Percentiles rank a stretch among this genome's conserved stretches.
These are phyloP conservation scores for Cydia splendana DNA, from an alignment of 1,140 invertebrate species.

Conservation along the genomic window DNA sequence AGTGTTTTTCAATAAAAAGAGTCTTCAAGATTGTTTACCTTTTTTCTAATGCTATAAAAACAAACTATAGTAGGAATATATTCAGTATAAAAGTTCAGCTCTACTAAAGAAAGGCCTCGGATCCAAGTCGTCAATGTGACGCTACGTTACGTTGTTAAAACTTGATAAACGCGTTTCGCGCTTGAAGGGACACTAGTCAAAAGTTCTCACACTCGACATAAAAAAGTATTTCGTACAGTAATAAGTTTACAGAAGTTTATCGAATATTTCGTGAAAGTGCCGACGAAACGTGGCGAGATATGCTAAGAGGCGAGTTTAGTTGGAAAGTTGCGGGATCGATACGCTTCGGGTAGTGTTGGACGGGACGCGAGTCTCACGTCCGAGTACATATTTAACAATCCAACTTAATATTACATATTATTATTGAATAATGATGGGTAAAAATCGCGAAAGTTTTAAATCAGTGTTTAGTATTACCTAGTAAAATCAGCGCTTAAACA, in stretches of 20 bases:
- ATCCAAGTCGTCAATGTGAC: neutral
- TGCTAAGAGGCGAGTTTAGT: slow-evolving; percentile 13
- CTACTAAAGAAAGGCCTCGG: too few relatives aligned
- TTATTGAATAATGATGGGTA: too few relatives aligned
- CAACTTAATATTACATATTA: too few relatives aligned
- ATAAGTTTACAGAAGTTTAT: slow-evolving; percentile 22
- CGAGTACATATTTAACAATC: too few relatives aligned
- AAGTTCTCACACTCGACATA: neutral
- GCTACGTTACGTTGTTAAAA: slow-evolving; percentile 8
- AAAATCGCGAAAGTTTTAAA: too few relatives aligned
- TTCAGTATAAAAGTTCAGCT: too few relatives aligned
- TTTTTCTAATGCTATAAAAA: too few relatives aligned
- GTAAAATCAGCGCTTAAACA: too few relatives aligned
- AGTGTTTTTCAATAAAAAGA: too few relatives aligned
- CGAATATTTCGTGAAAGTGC: neutral
- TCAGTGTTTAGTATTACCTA: too few relatives aligned
- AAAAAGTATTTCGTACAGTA: slow-evolving; percentile 19
- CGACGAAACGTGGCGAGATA: slow-evolving; percentile 5
- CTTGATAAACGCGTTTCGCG: neutral
- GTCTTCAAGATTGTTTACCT: too few relatives aligned
- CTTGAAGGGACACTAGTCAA: neutral
- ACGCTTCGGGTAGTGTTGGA: neutral
- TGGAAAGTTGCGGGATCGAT: slow-evolving; percentile 5
- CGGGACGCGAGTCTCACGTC: neutral
- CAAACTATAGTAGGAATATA: too few relatives aligned